Evolutionary conservation across 2,113 vertebrate genomes (phyloP).

Genomic region (Stegostoma tigrinum): DNA sequence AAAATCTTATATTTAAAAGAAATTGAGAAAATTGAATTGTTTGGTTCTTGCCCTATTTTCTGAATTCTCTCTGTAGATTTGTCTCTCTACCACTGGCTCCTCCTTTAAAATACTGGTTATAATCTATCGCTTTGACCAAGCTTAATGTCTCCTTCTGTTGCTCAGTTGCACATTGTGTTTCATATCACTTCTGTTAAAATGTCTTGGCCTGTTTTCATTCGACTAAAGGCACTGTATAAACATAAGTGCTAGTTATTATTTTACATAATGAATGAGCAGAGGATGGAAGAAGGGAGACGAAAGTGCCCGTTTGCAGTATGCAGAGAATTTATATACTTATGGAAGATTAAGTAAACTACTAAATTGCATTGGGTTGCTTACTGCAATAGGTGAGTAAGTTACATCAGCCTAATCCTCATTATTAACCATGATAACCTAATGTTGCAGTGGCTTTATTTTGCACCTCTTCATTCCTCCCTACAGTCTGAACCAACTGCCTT

Average conservation of each 20-base stretch:
- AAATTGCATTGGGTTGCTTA: neutral
- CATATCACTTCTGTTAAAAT: neutral
- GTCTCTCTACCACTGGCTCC: neutral
- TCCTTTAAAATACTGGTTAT: neutral
- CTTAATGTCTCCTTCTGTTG: neutral
- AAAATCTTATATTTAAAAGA: neutral
- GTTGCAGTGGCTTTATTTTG: neutral
- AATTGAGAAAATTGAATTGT: neutral
- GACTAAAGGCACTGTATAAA: neutral
- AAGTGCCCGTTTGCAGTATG: neutral
- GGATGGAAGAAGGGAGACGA: neutral
- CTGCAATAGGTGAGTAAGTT: neutral
- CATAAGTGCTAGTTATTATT: neutral
- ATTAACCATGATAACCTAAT: neutral
- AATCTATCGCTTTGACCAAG: neutral
- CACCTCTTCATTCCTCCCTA: neutral
- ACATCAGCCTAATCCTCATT: neutral
- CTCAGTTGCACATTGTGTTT: neutral
- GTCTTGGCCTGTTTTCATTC: neutral
- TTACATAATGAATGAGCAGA: neutral
- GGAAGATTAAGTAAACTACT: neutral
- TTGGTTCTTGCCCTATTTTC: neutral
- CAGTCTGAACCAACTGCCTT: neutral
- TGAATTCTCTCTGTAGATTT: neutral
- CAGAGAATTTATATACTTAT: neutral